Evolutionary conservation across 2,113 vertebrate genomes (phyloP).

Genomic region (Ploceus nigricollis): DNA sequence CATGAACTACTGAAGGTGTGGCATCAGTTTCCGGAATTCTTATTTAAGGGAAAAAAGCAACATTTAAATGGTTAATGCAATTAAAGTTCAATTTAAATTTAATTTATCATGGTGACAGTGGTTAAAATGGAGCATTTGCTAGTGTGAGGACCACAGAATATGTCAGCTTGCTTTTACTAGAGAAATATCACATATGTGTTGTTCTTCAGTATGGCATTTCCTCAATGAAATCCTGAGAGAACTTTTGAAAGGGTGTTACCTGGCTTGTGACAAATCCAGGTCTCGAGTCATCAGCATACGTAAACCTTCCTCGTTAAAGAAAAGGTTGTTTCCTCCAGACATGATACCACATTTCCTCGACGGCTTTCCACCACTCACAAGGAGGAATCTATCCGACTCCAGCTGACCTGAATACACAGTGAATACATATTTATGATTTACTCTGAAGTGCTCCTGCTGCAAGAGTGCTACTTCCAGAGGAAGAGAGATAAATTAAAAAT

Average conservation of each 20-base stretch:
- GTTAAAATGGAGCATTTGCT: not conserved
- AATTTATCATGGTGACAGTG: not conserved
- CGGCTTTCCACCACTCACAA: conserved; percentile 93
- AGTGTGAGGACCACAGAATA: not conserved
- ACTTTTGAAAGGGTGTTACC: conserved; percentile 73
- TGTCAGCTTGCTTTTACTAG: not conserved
- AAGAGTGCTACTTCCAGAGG: not conserved
- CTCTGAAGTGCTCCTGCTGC: not conserved
- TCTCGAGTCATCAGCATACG: conserved; percentile 94
- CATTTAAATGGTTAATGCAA: not conserved
- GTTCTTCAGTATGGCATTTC: not conserved
- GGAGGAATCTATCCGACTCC: conserved; percentile 84
- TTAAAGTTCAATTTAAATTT: not conserved
- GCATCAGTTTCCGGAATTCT: not conserved
- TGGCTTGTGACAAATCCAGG: conserved; percentile 92
- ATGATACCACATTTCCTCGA: conserved; percentile 96
- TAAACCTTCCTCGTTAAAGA: conserved; percentile 95
- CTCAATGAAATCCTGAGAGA: not conserved
- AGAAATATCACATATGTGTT: not conserved
- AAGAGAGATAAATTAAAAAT: conserved; percentile 17
- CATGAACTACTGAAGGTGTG: not conserved
- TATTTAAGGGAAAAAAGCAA: not conserved
- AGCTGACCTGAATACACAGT: conserved; percentile 76
- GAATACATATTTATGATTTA: conserved; percentile 45
- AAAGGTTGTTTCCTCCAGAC: conserved; percentile 95